Percentiles rank a stretch among this genome's conserved stretches.
phyloP scores from a whole-genome alignment of 2,113 vertebrate genomes.

The Atlantisia rogersi region DNA sequence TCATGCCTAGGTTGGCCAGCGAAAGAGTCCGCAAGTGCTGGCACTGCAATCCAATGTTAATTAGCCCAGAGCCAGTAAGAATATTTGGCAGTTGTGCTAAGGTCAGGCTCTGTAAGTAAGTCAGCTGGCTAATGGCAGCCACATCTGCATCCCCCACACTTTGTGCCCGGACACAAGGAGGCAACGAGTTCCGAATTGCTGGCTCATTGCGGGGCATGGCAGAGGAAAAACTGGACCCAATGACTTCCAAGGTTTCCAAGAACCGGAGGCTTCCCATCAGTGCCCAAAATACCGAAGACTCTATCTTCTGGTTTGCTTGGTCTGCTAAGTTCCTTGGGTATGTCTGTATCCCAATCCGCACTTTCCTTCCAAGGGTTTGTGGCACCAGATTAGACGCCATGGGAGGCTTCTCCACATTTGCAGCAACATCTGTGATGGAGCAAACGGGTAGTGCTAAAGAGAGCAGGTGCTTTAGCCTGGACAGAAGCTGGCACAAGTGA shows the following conservation, averaged over 20 bases:
- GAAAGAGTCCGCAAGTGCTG: slow-evolving; percentile 87
- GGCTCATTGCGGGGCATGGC: slow-evolving; percentile 93
- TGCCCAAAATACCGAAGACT: slow-evolving; percentile 78
- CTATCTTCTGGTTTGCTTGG: slow-evolving; percentile 55
- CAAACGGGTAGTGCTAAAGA: slow-evolving; percentile 91
- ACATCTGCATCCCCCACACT: slow-evolving; percentile 86
- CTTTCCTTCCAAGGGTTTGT: slow-evolving; percentile 84
- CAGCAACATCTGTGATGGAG: slow-evolving; percentile 78
- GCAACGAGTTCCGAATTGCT: slow-evolving; percentile 87
- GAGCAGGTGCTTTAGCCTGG: slow-evolving; percentile 80
- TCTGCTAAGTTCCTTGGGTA: slow-evolving; percentile 59
- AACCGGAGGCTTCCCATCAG: slow-evolving; percentile 81
- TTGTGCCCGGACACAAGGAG: slow-evolving; percentile 86
- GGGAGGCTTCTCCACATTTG: slow-evolving; percentile 25
- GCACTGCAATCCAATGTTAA: slow-evolving; percentile 85
- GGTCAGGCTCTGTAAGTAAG: slow-evolving; percentile 84
- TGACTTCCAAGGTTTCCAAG: slow-evolving; percentile 89
- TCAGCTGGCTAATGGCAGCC: slow-evolving; percentile 84
- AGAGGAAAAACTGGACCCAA: slow-evolving; percentile 91
- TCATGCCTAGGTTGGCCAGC: slow-evolving; percentile 90
- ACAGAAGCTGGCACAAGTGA: slow-evolving; percentile 89
- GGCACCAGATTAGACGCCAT: slow-evolving; percentile 65
- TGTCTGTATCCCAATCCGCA: slow-evolving; percentile 85
- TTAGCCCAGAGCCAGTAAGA: slow-evolving; percentile 86
- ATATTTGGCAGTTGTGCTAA: slow-evolving; percentile 93